A percentile compares a stretch with the other conserved stretches of the same genome.
phyloP scores from a whole-genome alignment of 2,888 invertebrate genomes.

The Nemotelus pantherinus region DNA sequence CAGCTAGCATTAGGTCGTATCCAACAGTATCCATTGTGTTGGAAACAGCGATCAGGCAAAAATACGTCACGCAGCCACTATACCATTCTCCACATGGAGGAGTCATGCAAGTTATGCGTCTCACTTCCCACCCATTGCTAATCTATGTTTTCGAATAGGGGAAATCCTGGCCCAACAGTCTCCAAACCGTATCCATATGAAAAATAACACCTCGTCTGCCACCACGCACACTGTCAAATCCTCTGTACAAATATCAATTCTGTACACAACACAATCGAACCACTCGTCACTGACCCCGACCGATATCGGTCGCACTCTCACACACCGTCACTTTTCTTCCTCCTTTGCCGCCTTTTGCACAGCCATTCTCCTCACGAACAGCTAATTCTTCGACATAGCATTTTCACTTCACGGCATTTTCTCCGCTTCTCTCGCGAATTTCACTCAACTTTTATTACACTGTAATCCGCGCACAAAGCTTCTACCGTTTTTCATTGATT shows the following conservation, averaged over 20 bases:
- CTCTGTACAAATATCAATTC: conserved; percentile 2
- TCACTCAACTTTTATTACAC: background rate
- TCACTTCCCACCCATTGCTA: too few relatives aligned
- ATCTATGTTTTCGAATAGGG: background rate
- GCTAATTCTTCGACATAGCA: background rate
- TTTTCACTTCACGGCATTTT: conserved; percentile 14
- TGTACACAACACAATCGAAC: conserved; percentile 1
- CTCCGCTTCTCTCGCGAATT: background rate
- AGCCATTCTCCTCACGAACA: background rate
- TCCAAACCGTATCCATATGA: background rate
- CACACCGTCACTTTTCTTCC: background rate
- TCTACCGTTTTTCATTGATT: conserved; percentile 36
- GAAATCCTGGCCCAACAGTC: background rate
- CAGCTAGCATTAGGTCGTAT: background rate
- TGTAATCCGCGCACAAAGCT: background rate
- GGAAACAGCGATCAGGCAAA: background rate
- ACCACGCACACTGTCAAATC: background rate
- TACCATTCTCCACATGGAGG: too few relatives aligned
- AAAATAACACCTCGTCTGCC: background rate
- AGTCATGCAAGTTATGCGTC: too few relatives aligned
- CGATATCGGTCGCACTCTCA: background rate
- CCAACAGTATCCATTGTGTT: background rate
- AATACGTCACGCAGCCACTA: too few relatives aligned
- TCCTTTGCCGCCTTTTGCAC: background rate
- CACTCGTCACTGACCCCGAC: conserved; percentile 27